Evolutionary conservation across 2,797 vertebrate genomes (phyloP).

Genomic region (Caiman crocodilus): DNA sequence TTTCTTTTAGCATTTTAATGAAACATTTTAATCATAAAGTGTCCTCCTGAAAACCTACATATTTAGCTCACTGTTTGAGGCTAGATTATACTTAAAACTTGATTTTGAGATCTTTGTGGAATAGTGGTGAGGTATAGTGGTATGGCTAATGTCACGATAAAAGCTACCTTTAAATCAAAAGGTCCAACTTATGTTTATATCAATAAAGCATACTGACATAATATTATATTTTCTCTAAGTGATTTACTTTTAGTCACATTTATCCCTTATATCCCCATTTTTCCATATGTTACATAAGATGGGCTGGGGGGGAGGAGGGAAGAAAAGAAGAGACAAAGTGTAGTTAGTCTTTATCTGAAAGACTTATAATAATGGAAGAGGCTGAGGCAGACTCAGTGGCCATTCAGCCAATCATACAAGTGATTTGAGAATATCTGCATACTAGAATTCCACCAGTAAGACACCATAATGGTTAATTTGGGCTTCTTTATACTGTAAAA

Average conservation of each 20-base stretch:
- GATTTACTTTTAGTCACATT: background rate
- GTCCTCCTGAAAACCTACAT: background rate
- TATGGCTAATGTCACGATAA: background rate
- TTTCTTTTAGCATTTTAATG: background rate
- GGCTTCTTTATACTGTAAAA: conserved; percentile 3
- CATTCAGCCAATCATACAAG: background rate
- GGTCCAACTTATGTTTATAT: accelerated
- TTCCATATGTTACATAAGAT: background rate
- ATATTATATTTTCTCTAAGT: background rate
- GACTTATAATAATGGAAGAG: background rate
- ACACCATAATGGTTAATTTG: background rate
- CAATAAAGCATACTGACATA: background rate
- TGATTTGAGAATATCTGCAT: background rate
- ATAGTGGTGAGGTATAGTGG: accelerated
- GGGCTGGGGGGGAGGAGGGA: background rate
- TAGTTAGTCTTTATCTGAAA: background rate
- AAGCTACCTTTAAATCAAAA: accelerated
- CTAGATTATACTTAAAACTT: background rate
- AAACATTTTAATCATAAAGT: accelerated
- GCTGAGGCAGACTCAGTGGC: background rate
- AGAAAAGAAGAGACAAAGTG: background rate
- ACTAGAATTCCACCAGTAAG: background rate
- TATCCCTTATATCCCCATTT: background rate
- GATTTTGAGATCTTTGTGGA: accelerated
- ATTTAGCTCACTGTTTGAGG: accelerated